phyloP scores from a whole-genome alignment of 2,113 vertebrate genomes.

The Chamaetylas fuelleborni region DNA sequence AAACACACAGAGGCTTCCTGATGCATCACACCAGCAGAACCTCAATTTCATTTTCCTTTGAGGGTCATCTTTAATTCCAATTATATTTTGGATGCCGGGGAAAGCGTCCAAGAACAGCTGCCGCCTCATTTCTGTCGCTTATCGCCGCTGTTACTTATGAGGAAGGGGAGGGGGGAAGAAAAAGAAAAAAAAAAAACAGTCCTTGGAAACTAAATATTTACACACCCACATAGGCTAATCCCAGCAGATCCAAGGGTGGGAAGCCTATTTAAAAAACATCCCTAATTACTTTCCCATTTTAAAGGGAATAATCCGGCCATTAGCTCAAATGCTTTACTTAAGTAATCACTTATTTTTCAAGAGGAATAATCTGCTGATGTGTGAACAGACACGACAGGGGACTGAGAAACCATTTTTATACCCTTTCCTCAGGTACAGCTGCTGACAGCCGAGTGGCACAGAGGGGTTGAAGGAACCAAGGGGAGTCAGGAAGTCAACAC shows the following conservation, averaged over 20 bases:
- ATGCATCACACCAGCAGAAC: background rate
- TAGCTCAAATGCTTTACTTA: background rate
- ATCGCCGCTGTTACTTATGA: background rate
- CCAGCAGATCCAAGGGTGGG: constrained; percentile 19
- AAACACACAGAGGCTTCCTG: background rate
- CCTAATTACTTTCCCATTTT: constrained; percentile 45
- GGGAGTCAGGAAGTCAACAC: background rate
- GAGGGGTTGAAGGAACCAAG: accelerated
- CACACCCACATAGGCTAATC: constrained; percentile 5
- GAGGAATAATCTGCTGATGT: background rate
- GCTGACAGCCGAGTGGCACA: accelerated
- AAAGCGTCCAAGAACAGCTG: background rate
- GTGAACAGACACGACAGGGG: background rate
- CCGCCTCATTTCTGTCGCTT: background rate
- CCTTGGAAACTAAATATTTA: constrained; percentile 65
- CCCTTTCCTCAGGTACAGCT: accelerated
- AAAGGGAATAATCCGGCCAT: constrained; percentile 29
- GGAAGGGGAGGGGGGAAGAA: background rate
- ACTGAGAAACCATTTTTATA: background rate
- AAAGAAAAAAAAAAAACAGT: background rate
- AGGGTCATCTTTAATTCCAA: constrained; percentile 6
- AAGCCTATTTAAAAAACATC: constrained; percentile 14
- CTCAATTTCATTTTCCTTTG: background rate
- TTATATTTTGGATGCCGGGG: background rate
- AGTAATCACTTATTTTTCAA: background rate